Evolutionary conservation across 2,113 vertebrate species (phyloP).

Genomic region (Puma concolor): DNA sequence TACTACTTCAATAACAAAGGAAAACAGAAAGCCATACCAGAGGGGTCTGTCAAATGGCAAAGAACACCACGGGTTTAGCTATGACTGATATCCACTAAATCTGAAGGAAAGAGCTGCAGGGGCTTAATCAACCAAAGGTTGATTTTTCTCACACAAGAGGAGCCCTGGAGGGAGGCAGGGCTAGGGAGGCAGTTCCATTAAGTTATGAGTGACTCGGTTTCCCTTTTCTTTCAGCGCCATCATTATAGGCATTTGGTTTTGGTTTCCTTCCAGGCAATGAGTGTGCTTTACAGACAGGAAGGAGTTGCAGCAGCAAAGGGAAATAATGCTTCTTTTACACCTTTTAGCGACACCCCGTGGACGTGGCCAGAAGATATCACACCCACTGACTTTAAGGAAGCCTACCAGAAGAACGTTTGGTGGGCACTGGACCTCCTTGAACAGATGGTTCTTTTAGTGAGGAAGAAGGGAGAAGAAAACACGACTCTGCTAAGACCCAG

Average conservation of each 20-base stretch:
- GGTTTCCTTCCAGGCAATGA: neutral
- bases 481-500: neutral
- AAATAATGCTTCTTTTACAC: neutral
- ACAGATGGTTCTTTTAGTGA: neutral
- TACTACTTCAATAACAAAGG: conserved; percentile 21
- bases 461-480: neutral
- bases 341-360: no score
- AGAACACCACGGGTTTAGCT: neutral
- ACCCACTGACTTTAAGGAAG: neutral
- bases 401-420: neutral
- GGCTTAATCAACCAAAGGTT: neutral
- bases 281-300: neutral
- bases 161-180: neutral
- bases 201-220: neutral
- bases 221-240: neutral
- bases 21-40: conserved; percentile 34
- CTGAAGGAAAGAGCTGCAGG: neutral
- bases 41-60: conserved; percentile 11
- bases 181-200: neutral
- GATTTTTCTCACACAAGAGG: neutral
- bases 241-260: neutral
- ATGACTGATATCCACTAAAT: neutral
- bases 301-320: neutral
- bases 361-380: neutral
- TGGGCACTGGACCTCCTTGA: neutral